phyloP scores from a whole-genome alignment of 35 echinoderm and acorn worm genomes.

The Stichopus chloronotus region DNA sequence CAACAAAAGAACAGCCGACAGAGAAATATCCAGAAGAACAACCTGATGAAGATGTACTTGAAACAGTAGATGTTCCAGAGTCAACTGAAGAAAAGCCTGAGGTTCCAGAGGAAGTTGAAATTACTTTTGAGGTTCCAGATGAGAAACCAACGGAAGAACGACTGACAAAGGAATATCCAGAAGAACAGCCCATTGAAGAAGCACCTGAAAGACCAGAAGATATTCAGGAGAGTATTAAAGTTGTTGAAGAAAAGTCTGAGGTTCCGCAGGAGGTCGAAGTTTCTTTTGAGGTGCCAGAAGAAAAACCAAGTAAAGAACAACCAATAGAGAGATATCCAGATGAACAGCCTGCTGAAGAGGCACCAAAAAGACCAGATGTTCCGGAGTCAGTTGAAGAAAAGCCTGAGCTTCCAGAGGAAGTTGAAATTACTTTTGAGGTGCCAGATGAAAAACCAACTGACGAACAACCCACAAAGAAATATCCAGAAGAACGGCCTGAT shows the following conservation, averaged over 20 bases:
- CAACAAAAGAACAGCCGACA: too few relatives aligned
- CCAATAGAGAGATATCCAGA: slow-evolving; percentile 32
- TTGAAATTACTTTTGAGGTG: too few relatives aligned
- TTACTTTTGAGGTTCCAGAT: slow-evolving; percentile 56
- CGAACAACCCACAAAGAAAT: too few relatives aligned
- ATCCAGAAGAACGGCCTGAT: slow-evolving; percentile 37
- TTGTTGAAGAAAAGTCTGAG: not conserved
- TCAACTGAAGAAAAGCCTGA: too few relatives aligned
- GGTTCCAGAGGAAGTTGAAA: not conserved
- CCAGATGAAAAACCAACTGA: too few relatives aligned
- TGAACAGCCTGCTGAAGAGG: slow-evolving; percentile 7
- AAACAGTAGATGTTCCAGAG: too few relatives aligned
- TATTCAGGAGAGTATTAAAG: slow-evolving; percentile 19
- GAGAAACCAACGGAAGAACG: slow-evolving; percentile 51
- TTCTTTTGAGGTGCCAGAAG: slow-evolving; percentile 24
- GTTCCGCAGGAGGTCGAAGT: slow-evolving; percentile 39
- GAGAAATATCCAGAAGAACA: too few relatives aligned
- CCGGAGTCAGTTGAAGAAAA: not conserved
- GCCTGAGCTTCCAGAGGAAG: not conserved
- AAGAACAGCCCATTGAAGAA: slow-evolving; percentile 16
- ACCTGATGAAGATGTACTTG: too few relatives aligned
- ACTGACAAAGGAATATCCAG: not conserved
- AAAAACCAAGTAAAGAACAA: slow-evolving; percentile 32
- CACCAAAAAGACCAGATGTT: slow-evolving; percentile 2
- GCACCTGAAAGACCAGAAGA: slow-evolving; percentile 3